Conservation (phyloP, 2,888 invertebrate genomes). For the Dorcus hopei region DNA sequence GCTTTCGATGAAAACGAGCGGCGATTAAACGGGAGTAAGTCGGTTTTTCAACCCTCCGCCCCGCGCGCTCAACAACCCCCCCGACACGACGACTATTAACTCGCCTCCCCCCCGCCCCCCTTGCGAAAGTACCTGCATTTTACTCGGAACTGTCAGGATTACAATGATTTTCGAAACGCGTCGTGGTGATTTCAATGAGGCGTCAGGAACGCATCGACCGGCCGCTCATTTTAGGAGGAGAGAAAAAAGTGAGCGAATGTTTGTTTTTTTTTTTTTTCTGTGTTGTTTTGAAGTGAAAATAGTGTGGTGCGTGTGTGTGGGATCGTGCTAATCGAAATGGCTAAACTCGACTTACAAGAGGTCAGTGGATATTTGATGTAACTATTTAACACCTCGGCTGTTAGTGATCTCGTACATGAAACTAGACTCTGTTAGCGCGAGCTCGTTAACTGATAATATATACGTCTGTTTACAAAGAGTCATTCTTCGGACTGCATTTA, state of each 20-base stretch:
- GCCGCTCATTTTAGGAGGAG: too few relatives aligned
- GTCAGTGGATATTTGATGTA: constrained; percentile 35
- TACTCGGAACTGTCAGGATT: constrained; percentile 28
- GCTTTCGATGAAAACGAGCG: too few relatives aligned
- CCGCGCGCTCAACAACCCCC: neutral
- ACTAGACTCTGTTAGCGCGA: constrained; percentile 34
- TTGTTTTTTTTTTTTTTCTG: neutral
- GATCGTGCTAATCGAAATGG: constrained; percentile 22
- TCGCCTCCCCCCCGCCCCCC: neutral
- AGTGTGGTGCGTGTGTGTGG: constrained; percentile 15
- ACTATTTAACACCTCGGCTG: constrained; percentile 24
- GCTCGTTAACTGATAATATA: constrained; percentile 35
- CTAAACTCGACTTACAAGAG: constrained; percentile 33
- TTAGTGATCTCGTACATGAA: constrained; percentile 12
- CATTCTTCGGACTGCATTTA: constrained; percentile 18
- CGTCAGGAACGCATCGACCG: constrained; percentile 2
- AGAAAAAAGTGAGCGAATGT: too few relatives aligned
- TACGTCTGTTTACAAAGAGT: constrained; percentile 31
- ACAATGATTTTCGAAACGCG: constrained; percentile 27
- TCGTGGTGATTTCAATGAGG: constrained; percentile 26
- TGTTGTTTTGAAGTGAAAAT: neutral
- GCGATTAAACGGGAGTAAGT: too few relatives aligned
- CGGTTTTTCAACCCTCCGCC: neutral
- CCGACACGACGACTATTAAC: neutral
- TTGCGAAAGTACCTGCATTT: constrained; percentile 6